A percentile compares a stretch with the other conserved stretches of the same genome.
Conservation (phyloP, 2,888 invertebrate genomes). For the Julus scanicus region DNA sequence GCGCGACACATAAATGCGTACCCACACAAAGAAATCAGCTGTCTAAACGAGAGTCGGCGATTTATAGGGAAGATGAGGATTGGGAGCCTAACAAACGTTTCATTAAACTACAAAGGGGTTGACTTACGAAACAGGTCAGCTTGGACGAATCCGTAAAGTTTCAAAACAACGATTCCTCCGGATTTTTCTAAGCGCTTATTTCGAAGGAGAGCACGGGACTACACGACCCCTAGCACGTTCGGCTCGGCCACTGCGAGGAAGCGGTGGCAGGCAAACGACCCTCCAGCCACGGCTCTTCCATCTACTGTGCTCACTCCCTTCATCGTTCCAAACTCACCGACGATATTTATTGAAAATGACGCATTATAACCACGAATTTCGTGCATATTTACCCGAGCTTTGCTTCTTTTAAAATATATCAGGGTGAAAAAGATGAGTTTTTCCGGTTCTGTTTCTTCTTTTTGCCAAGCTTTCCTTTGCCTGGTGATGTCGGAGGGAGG, state of each 20-base stretch:
- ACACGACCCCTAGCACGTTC: slow-evolving; percentile 30
- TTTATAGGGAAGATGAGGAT: background rate
- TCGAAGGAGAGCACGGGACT: slow-evolving; percentile 25
- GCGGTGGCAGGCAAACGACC: slow-evolving; percentile 23
- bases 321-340: background rate
- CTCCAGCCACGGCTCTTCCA: slow-evolving; percentile 19
- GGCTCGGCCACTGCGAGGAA: slow-evolving; percentile 36
- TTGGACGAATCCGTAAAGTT: background rate
- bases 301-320: background rate
- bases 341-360: background rate
- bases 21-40: slow-evolving; percentile 47
- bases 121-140: background rate
- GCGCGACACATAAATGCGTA: slow-evolving; percentile 3
- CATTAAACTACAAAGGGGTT: background rate
- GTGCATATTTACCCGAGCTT: background rate
- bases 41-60: background rate
- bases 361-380: background rate
- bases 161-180: background rate
- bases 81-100: background rate
- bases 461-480: background rate
- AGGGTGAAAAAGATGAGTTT: background rate
- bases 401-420: background rate
- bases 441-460: background rate
- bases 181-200: background rate
- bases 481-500: background rate